Evolutionary conservation across 2,888 invertebrate species (phyloP).

Genomic region (Nomada goodeniana): DNA sequence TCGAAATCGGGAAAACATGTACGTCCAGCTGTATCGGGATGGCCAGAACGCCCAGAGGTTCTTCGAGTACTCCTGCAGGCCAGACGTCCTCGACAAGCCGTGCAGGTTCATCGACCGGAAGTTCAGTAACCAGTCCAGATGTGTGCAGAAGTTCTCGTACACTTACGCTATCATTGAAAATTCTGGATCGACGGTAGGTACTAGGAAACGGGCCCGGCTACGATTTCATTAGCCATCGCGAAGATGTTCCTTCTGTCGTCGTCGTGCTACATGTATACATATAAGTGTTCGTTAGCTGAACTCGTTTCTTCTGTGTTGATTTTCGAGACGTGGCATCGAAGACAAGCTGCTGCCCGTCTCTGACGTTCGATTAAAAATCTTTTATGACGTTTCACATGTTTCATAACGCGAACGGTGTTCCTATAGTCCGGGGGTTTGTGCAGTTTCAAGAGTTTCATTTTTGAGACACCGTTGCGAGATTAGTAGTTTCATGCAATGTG

Average conservation of each 20-base stretch:
- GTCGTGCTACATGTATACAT: too few relatives aligned
- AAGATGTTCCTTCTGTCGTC: neutral
- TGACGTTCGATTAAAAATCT: too few relatives aligned
- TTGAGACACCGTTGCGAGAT: too few relatives aligned
- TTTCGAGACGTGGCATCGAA: neutral
- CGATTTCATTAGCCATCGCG: neutral
- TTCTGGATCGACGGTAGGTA: conserved; percentile 77
- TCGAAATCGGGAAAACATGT: conserved; percentile 89
- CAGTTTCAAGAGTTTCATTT: too few relatives aligned
- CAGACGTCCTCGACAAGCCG: conserved; percentile 89
- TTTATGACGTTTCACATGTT: too few relatives aligned
- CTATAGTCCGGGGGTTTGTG: too few relatives aligned
- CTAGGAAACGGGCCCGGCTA: neutral
- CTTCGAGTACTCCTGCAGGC: conserved; percentile 92
- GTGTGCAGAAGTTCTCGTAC: conserved; percentile 93
- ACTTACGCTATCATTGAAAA: conserved; percentile 93
- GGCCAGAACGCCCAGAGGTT: conserved; percentile 89
- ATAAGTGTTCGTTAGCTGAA: conserved; percentile 13
- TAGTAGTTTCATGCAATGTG: too few relatives aligned
- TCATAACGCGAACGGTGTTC: too few relatives aligned
- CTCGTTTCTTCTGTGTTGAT: neutral
- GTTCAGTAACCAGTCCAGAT: conserved; percentile 89
- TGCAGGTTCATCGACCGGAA: conserved; percentile 91
- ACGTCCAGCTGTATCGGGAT: conserved; percentile 91
- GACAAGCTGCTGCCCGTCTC: too few relatives aligned